A percentile compares a stretch with the other conserved stretches of the same genome.
Conservation (phyloP, 2,113 vertebrate species). For the Sylvia atricapilla region DNA sequence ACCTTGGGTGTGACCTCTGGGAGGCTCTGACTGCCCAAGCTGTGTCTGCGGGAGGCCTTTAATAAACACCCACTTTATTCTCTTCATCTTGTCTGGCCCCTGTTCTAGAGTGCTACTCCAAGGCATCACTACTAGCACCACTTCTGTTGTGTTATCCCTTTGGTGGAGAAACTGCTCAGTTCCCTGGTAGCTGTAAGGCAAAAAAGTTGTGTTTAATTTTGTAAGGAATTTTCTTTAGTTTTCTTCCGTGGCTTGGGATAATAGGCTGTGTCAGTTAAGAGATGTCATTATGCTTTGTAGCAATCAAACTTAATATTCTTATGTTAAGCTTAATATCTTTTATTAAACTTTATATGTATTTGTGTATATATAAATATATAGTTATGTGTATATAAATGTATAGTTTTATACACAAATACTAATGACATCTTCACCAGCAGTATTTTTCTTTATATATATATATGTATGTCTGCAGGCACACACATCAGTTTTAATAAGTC, state of each 20-base stretch:
- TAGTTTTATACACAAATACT: neutral
- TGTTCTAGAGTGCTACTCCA: neutral
- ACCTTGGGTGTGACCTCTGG: neutral
- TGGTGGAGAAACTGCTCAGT: neutral
- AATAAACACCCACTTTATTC: neutral
- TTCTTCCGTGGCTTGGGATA: neutral
- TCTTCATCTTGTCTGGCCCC: neutral
- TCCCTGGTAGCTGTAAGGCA: neutral
- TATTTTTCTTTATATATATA: neutral
- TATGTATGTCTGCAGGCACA: neutral
- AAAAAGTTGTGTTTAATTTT: neutral
- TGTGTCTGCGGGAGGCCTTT: neutral
- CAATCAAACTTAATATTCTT: neutral
- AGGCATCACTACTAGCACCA: neutral
- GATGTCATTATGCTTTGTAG: neutral
- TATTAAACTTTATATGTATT: neutral
- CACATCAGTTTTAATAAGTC: neutral
- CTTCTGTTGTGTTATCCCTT: neutral
- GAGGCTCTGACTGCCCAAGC: neutral
- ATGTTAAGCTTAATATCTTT: neutral
- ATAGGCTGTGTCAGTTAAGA: neutral
- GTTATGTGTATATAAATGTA: too few relatives aligned
- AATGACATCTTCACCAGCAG: neutral
- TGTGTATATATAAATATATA: too few relatives aligned
- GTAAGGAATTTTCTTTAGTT: neutral